Base-by-base conservation (phyloP, 2,888 invertebrate species). In the Habroteleia sp. region DNA sequence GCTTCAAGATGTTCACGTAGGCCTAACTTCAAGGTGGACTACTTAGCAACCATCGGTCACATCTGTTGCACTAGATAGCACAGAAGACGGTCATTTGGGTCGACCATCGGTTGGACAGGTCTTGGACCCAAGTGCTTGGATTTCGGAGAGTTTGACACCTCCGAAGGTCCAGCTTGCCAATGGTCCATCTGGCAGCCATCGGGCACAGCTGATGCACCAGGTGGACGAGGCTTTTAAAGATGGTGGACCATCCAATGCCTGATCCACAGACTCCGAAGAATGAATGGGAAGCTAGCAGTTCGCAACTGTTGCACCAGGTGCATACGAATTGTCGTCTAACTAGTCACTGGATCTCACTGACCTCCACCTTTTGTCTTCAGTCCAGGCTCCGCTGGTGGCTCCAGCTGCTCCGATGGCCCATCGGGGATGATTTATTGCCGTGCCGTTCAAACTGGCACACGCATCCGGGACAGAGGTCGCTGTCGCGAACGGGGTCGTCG, bases 351-450 rank as follows among this genome's bases (percentile, higher is more conserved):
- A 50, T 54, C 60, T 7, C 46, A 74, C 74, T 74, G 74, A 69
- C 74, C 74, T 74, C 74, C 74, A 69, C 69, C 63, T 54, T 68
- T 63, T 25, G 68, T 56, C 46, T 63, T 74, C 63, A 68, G 44
- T 63, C 69, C 44, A 42, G 68, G 58, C 63, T 58, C 63, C 58
- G 68, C 72, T 65, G 66, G 54, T 66, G 73, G 65, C 60, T 73
- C 73, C 73, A 62, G 73, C 52, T 73, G 66, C 66, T 73, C 73
- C 73, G 60, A 52, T 62, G 66, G 73, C 66, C 66, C 73, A 73
- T 73, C 73, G 52, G 65, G 58, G 46, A 54, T 37, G 29, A 27
- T 48, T 56, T 50, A 6, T 33, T 20, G 25, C 8, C 16, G 25
- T 17, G 11, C 23, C 7, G 3, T 13, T 63, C 41, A 58, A 44